Base-by-base conservation (phyloP, 2,797 vertebrate genomes). In the Gallinago nigripennis region DNA sequence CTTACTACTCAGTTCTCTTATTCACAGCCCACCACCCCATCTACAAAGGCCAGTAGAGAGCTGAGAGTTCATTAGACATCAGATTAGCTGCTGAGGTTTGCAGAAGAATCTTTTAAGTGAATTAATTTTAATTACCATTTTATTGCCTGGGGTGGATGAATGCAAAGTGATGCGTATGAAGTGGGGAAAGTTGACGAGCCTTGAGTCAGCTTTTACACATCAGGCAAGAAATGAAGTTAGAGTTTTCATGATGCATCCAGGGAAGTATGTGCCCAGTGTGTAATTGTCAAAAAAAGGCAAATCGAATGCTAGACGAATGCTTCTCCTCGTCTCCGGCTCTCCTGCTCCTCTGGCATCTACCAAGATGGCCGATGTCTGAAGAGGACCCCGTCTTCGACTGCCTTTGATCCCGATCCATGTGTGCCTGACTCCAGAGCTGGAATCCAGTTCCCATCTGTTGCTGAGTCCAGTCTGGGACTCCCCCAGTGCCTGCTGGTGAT, bases 1-100 rank as follows among this genome's bases (percentile, higher is more conserved):
- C 53, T 13, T 61, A 4, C 61, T 31, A 4, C 61, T n/a, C 33
- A 50, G 0, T 24, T 71, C 6, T 37, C 4, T 30, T 19, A 0
- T 13, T 58, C 43, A 18, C 28, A 77, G n/a, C n/a, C 37, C n/a
- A 16, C 9, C 9, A 6, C 1, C 12, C 39, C 5, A 8, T 33
- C 15, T 46, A 1, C n/a, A 50, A 53, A 77, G 43, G 21, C 21
- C 10, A 8, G 9, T 9, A 48, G 13, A 35, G 45, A 71, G 17
- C 50, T 68, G 24, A 46, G 41, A 33, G 35, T 31, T 90, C 53
- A 19, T 4, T 58, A 64, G n/a, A 31, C 33, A 16, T 24, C 31
- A 57, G 46, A 46, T 46, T 46, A 23, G 9, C 57, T 86, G 60
- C 70, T 93, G 41, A 77, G 41, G 43, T 27, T 3, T 83, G 56